Evolutionary conservation across 1,140 invertebrate genomes (phyloP).

Genomic region (Lepidurus packardi): DNA sequence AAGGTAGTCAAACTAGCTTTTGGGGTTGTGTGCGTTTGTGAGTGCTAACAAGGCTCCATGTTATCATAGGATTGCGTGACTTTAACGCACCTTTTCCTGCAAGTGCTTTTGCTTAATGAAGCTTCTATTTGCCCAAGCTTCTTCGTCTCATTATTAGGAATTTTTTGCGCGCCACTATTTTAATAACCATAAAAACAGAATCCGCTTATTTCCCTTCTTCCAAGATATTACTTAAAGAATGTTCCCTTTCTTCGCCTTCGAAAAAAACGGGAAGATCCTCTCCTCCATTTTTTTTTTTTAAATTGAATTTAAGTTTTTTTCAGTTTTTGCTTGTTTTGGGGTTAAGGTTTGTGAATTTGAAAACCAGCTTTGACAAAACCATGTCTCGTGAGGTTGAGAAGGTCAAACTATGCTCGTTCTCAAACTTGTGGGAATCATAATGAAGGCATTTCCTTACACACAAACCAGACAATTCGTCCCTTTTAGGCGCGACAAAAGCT

Average conservation of each 20-base stretch:
- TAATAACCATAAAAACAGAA: constrained; percentile 17
- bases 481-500: constrained; percentile 10
- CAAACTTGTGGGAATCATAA: not conserved
- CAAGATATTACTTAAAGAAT: not conserved
- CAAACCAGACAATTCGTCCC: not conserved
- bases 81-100: not conserved
- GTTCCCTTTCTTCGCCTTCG: not conserved
- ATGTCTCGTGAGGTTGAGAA: not conserved
- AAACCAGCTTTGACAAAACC: not conserved
- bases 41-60: constrained; percentile 11
- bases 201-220: not conserved
- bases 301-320: not conserved
- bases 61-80: constrained; percentile 11
- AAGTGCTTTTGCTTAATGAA: constrained; percentile 22
- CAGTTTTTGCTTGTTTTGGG: not conserved
- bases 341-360: not conserved
- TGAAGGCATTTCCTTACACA: not conserved
- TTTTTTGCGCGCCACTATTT: not conserved
- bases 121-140: constrained; percentile 15
- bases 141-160: not conserved
- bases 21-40: not conserved
- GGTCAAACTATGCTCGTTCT: not conserved
- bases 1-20: constrained; percentile 9
- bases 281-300: not conserved
- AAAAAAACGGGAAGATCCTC: not conserved